Conservation (phyloP, 2,797 vertebrate species). For the Columba guinea region DNA sequence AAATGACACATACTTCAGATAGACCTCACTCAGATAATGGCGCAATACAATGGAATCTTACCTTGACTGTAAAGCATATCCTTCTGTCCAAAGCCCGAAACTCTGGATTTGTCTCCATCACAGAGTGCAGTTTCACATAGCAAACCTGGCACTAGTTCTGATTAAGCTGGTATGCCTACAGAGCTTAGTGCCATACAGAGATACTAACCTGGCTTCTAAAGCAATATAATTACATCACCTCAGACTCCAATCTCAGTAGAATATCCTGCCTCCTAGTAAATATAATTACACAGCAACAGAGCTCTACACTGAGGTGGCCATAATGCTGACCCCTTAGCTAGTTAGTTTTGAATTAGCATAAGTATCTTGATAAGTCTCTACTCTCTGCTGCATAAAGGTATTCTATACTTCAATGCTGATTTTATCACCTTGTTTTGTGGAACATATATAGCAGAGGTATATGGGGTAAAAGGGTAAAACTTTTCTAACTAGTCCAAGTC, state of each 20-base stretch:
- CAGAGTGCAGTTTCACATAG: neutral
- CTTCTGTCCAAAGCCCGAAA: neutral
- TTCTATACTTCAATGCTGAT: neutral
- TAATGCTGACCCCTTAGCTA: neutral
- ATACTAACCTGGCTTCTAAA: neutral
- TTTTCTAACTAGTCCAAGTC: neutral
- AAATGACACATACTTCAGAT: rapidly evolving
- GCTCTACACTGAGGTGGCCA: neutral
- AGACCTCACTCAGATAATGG: neutral
- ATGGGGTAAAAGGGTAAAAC: neutral
- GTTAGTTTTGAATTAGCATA: neutral
- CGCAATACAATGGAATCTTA: neutral
- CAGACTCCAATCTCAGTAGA: neutral
- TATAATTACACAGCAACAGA: neutral
- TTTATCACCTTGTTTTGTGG: neutral
- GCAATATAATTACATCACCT: neutral
- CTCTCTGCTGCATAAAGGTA: neutral
- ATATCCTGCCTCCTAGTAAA: neutral
- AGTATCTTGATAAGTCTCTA: neutral
- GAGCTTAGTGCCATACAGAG: neutral
- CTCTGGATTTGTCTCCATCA: neutral
- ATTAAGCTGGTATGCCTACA: neutral
- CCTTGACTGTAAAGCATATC: neutral
- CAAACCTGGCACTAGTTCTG: neutral
- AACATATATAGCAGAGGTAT: neutral